These are phyloP conservation scores for Leucoma salicis DNA, from an alignment of 2,888 invertebrate genomes.

Conservation along the genomic window DNA sequence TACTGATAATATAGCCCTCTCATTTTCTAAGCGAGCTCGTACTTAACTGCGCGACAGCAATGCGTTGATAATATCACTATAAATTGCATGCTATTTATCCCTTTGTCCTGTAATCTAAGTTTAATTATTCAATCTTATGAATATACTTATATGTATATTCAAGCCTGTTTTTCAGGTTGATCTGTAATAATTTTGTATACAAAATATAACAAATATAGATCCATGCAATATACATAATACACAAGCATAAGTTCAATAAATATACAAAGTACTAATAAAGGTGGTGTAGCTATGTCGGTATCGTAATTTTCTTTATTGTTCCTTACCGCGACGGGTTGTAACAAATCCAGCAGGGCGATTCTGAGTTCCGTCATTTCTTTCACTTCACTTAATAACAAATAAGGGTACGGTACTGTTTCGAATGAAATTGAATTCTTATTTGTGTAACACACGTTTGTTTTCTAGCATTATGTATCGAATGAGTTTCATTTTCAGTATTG, in stretches of 20 bases:
- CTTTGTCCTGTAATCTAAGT: too few species aligned
- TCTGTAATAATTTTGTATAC: too few species aligned
- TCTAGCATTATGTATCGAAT: neutral
- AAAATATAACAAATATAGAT: slow-evolving; percentile 1
- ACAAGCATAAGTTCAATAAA: slow-evolving; percentile 46
- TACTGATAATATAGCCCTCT: too few species aligned
- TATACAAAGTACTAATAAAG: slow-evolving; percentile 43
- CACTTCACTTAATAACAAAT: slow-evolving; percentile 14
- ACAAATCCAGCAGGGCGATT: slow-evolving; percentile 52
- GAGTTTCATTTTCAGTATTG: neutral
- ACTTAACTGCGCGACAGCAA: too few species aligned
- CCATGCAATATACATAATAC: slow-evolving; percentile 9
- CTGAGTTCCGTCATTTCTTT: slow-evolving; percentile 26
- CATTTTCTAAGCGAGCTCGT: too few species aligned
- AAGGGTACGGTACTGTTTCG: slow-evolving; percentile 11
- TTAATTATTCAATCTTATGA: too few species aligned
- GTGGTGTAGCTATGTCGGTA: slow-evolving; percentile 48
- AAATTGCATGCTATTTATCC: too few species aligned
- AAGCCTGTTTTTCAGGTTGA: too few species aligned
- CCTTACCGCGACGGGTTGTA: slow-evolving; percentile 55
- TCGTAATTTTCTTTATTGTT: slow-evolving; percentile 69
- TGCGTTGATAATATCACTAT: too few species aligned
- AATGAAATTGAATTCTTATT: neutral
- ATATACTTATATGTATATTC: too few species aligned
- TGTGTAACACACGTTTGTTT: neutral